phyloP scores from a whole-genome alignment of 1,140 invertebrate genomes.

The Gyrodactylus bullatarudis region DNA sequence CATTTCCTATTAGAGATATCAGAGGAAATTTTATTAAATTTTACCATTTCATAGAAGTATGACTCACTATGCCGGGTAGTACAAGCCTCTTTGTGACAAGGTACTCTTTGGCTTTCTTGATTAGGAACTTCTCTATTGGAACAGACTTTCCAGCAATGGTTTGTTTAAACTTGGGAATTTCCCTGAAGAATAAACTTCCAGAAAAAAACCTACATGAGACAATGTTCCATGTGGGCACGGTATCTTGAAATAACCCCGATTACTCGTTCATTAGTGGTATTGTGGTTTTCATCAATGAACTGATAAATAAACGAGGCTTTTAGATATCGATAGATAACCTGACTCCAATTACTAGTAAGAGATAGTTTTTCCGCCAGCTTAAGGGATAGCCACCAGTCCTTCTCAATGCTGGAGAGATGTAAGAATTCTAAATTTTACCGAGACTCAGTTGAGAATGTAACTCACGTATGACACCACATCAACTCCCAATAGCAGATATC shows the following conservation, averaged over 20 bases:
- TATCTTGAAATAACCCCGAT: not conserved
- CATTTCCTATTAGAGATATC: constrained; percentile 28
- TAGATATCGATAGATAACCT: constrained; percentile 55
- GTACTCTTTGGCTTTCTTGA: constrained; percentile 43
- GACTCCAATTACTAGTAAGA: constrained; percentile 52
- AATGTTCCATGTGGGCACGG: not conserved
- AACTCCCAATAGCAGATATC: constrained; percentile 79
- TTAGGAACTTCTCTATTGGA: constrained; percentile 73
- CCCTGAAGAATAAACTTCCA: constrained; percentile 22
- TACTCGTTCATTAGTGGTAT: not conserved
- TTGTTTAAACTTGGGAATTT: constrained; percentile 43
- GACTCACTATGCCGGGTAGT: constrained; percentile 34
- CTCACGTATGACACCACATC: constrained; percentile 47
- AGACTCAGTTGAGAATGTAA: no score
- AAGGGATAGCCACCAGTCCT: constrained; percentile 33
- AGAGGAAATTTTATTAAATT: constrained; percentile 3
- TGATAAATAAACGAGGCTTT: constrained; percentile 44
- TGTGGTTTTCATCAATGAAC: constrained; percentile 25
- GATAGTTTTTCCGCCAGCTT: constrained; percentile 35
- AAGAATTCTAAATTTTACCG: not conserved
- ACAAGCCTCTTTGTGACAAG: constrained; percentile 33
- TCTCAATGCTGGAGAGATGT: constrained; percentile 17
- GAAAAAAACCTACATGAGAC: not conserved
- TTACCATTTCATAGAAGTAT: not conserved
- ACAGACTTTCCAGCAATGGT: constrained; percentile 70